Evolutionary conservation across 1,140 invertebrate genomes (phyloP), one percentile per base, ranked within the genome.

Genomic region (Hycleus phaleratus): DNA sequence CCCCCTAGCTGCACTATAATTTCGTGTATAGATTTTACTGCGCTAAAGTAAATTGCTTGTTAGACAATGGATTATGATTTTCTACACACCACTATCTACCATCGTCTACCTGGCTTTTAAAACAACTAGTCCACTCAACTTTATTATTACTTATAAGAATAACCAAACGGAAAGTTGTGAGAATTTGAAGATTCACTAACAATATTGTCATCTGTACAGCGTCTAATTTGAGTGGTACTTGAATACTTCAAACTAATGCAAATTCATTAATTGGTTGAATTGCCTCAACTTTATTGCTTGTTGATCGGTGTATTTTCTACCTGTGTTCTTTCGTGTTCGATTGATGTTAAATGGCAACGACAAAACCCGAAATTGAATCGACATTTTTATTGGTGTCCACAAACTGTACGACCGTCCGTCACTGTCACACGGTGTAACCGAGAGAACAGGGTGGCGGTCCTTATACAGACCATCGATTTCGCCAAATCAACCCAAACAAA

Each of bases 41-140:
- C 43, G 47, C 44, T 53, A 50, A 60, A 56, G 49, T 56, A 60
- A 60, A 60, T 60, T 60, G 59, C 59, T 60, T 56, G 59, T 60
- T 56, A 60, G 53, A 46, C 54, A 60, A 50, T 50, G 49, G 42
- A 48, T 60, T 56, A 49, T 50, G 40, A 56, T 56, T 60, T 58
- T 58, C 56, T 38, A 50, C 47, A 56, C 32, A 53, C 46, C 7
- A 32, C 42, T 26, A 18, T 25, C 39, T 44, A 53, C 46, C 38
- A 51, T 52, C 51, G 18, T 53, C 51, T 56, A 56, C 46, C 45
- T 49, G 49, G 50, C 52, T 43, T 59, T 26, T 46, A 49, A 32
- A 18, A 32, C 7, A 32, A 32, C 32, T 32, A 7, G 32, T 32
- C 32, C 32, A 32, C 4, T 32, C 32, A 7, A 32, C 4, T 7